These are phyloP conservation scores for Baccha elongata DNA, from an alignment of 2,888 invertebrate genomes.

Conservation along the genomic window DNA sequence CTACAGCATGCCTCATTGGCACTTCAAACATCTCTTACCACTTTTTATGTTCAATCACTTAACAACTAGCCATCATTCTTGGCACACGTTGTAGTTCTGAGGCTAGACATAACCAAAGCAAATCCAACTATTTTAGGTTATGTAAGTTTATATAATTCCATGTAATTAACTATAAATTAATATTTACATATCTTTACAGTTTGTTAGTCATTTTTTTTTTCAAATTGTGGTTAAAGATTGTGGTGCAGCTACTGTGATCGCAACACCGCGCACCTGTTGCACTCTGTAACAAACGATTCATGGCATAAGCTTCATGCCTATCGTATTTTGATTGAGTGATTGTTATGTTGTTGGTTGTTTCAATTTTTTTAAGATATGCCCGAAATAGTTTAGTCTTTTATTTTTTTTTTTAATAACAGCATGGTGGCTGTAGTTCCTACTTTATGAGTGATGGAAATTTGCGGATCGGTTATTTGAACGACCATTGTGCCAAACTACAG, in stretches of 20 bases:
- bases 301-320: not conserved
- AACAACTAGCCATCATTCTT: constrained; percentile 45
- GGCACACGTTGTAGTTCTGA: constrained; percentile 38
- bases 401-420: not conserved
- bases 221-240: not conserved
- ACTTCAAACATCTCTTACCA: constrained; percentile 25
- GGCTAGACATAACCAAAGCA: not conserved
- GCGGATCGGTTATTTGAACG: constrained; percentile 34
- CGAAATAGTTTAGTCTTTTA: constrained; percentile 20
- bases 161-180: constrained; percentile 65
- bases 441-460: constrained; percentile 36
- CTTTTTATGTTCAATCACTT: constrained; percentile 4
- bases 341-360: constrained; percentile 35
- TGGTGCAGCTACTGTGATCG: constrained; percentile 26
- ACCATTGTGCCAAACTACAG: constrained; percentile 8
- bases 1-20: constrained; percentile 41
- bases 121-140: constrained; percentile 37
- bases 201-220: constrained; percentile 3
- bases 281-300: constrained; percentile 5
- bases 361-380: constrained; percentile 19
- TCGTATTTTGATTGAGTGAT: constrained; percentile 60
- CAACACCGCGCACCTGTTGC: constrained; percentile 51
- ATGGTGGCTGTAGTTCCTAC: not conserved
- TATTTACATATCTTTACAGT: constrained; percentile 59
- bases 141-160: constrained; percentile 64